phyloP scores from a whole-genome alignment of 2,888 invertebrate species.

The Osmoderma eremita region DNA sequence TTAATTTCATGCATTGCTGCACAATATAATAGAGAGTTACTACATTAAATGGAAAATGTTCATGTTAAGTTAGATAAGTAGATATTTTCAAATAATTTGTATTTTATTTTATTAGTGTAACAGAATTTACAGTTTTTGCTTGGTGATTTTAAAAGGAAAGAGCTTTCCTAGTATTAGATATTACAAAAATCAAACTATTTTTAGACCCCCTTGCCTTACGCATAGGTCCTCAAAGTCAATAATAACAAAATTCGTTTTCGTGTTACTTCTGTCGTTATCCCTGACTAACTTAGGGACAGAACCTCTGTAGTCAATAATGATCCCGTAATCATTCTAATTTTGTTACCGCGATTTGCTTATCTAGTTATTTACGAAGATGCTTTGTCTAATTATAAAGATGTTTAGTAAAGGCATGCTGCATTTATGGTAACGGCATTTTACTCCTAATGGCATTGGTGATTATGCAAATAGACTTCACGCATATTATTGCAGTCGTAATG shows the following conservation, averaged over 20 bases:
- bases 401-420: not conserved
- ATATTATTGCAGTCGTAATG: too few relatives aligned
- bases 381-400: not conserved
- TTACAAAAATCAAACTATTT: too few relatives aligned
- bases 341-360: not conserved
- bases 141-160: too few relatives aligned
- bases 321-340: constrained; percentile 12
- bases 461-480: too few relatives aligned
- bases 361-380: constrained; percentile 2
- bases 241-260: not conserved
- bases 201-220: too few relatives aligned
- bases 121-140: too few relatives aligned
- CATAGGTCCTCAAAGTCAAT: not conserved
- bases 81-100: too few relatives aligned
- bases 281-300: not conserved
- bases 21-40: not conserved
- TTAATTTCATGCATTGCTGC: constrained; percentile 29
- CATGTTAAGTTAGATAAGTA: too few relatives aligned
- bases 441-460: not conserved
- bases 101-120: too few relatives aligned
- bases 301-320: not conserved
- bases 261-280: not conserved
- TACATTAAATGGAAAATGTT: not conserved
- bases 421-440: too few relatives aligned
- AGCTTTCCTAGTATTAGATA: too few relatives aligned